phyloP scores from a whole-genome alignment of 2,113 vertebrate genomes.

The Peromyscus leucopus region DNA sequence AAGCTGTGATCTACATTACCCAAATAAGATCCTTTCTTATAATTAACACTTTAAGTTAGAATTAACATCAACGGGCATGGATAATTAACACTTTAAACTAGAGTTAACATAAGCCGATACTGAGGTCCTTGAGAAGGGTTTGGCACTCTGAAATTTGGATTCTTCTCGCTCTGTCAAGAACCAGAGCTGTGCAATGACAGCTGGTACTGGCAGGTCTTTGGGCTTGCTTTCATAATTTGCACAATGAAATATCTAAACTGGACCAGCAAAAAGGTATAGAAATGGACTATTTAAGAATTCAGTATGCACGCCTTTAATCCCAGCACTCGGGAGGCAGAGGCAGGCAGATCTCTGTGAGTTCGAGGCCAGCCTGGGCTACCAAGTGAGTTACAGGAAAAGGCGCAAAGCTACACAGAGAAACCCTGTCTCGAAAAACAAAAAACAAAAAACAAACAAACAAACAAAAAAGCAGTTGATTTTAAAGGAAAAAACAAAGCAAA shows the following conservation, averaged over 20 bases:
- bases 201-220: neutral
- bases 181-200: neutral
- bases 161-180: neutral
- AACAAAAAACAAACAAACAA: too few species aligned
- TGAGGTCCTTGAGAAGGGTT: neutral
- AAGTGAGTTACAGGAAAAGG: too few species aligned
- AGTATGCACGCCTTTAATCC: neutral
- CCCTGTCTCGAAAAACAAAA: too few species aligned
- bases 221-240: neutral
- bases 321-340: too few species aligned
- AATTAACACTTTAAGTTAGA: slow-evolving; percentile 24
- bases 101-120: slow-evolving; percentile 7
- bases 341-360: too few species aligned
- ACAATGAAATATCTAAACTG: slow-evolving; percentile 44
- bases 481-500: neutral
- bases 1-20: slow-evolving; percentile 24
- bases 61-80: neutral
- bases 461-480: neutral
- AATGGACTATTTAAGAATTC: neutral
- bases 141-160: neutral
- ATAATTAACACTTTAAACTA: slow-evolving; percentile 30
- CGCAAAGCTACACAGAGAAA: too few species aligned
- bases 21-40: slow-evolving; percentile 26
- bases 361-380: too few species aligned
- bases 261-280: neutral